A percentile compares a stretch with the other conserved stretches of the same genome.
These are phyloP conservation scores for Pandion haliaetus DNA, from an alignment of 2,113 vertebrate species.

Conservation along the genomic window DNA sequence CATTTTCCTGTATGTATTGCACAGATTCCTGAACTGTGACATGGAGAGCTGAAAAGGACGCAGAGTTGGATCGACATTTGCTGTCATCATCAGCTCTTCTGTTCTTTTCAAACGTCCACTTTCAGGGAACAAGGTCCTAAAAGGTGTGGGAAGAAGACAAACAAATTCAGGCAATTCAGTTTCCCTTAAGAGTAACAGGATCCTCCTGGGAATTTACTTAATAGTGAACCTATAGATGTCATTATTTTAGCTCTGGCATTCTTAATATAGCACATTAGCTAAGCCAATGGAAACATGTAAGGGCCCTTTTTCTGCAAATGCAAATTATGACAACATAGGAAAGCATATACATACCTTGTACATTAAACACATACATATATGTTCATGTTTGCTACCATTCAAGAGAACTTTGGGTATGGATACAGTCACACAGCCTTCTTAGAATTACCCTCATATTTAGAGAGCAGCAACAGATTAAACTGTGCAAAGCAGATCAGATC, in stretches of 20 bases:
- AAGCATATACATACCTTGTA: not conserved
- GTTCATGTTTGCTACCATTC: not conserved
- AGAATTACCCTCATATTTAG: not conserved
- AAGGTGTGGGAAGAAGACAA: not conserved
- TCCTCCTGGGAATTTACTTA: not conserved
- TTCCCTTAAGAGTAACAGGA: not conserved
- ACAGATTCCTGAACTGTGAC: conserved; percentile 81
- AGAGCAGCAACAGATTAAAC: not conserved
- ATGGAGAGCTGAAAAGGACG: conserved; percentile 85
- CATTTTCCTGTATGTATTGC: conserved; percentile 82
- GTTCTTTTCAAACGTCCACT: conserved; percentile 77
- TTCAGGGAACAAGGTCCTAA: conserved; percentile 92
- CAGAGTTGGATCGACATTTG: conserved; percentile 87
- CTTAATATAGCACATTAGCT: not conserved
- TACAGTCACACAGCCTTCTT: not conserved
- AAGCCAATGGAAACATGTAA: not conserved
- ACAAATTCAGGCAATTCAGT: not conserved
- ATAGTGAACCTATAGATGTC: not conserved
- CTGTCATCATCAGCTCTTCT: conserved; percentile 77
- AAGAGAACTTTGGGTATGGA: not conserved
- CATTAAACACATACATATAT: not conserved
- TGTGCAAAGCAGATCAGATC: not conserved
- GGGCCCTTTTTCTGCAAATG: not conserved
- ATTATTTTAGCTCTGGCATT: not conserved
- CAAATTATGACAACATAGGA: not conserved